Evolutionary conservation across 2,797 vertebrate genomes (phyloP).

Genomic region (Pseudochromis fuscus): DNA sequence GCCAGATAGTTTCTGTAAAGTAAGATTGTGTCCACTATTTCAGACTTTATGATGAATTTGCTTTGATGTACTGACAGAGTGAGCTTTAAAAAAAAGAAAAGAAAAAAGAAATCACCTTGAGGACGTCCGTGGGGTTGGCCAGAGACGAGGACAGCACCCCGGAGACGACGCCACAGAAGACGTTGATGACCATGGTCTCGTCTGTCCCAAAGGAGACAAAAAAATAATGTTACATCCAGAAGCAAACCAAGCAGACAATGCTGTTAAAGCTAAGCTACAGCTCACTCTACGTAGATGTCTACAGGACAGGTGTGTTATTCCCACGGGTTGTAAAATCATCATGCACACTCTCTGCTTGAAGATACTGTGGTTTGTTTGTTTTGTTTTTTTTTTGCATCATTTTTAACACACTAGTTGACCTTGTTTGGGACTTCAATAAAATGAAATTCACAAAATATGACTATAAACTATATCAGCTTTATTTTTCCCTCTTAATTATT

Average conservation of each 20-base stretch:
- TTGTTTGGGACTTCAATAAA: slow-evolving; percentile 1
- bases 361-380: too few relatives aligned
- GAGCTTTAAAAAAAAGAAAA: too few relatives aligned
- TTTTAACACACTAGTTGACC: background rate
- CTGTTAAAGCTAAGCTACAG: background rate
- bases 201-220: slow-evolving; percentile 83
- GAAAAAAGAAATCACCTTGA: slow-evolving; percentile 96
- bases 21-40: too few relatives aligned
- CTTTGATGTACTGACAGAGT: too few relatives aligned
- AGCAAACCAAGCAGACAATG: background rate
- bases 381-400: background rate
- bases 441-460: too few relatives aligned
- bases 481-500: too few relatives aligned
- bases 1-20: too few relatives aligned
- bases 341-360: background rate
- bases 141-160: slow-evolving; percentile 95
- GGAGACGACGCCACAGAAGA: slow-evolving; percentile 95
- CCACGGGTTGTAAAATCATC: background rate
- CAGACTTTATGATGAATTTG: too few relatives aligned
- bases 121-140: slow-evolving; percentile 95
- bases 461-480: too few relatives aligned
- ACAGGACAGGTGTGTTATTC: background rate
- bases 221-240: background rate
- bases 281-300: background rate
- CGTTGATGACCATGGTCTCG: slow-evolving; percentile 95